Evolutionary conservation across 2,888 invertebrate genomes (phyloP).

Genomic region (Uloborus plumipes): DNA sequence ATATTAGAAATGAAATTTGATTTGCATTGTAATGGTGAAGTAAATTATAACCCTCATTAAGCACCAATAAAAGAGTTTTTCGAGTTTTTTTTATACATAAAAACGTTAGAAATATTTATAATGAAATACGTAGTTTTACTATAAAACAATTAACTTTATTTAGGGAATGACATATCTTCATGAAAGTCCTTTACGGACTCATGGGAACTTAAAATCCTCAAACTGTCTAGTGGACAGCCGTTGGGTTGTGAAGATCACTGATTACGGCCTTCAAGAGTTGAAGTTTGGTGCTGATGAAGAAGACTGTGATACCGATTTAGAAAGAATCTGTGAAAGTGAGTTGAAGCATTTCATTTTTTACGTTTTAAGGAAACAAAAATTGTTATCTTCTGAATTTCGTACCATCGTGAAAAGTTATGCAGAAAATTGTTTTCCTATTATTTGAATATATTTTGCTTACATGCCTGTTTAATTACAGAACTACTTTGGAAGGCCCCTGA

Average conservation of each 20-base stretch:
- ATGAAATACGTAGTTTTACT: no score
- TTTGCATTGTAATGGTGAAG: no score
- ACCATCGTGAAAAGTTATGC: background rate
- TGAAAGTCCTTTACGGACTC: constrained; percentile 74
- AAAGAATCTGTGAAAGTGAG: constrained; percentile 66
- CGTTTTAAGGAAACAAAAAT: no score
- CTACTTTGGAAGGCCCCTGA: constrained; percentile 98
- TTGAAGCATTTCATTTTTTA: no score
- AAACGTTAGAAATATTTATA: no score
- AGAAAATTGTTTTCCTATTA: background rate
- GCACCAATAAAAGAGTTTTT: no score
- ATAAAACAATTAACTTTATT: background rate
- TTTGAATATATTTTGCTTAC: background rate
- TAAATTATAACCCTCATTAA: no score
- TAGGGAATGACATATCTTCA: constrained; percentile 82
- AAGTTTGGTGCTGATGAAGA: constrained; percentile 59
- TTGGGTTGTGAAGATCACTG: constrained; percentile 97
- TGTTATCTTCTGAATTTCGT: background rate
- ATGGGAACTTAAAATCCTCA: constrained; percentile 98
- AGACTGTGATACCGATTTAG: constrained; percentile 63
- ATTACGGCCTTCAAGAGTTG: constrained; percentile 94
- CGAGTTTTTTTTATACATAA: no score
- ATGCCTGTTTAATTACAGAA: constrained; percentile 74
- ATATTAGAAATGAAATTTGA: no score
- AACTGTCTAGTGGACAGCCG: constrained; percentile 98